A percentile compares a stretch with the other conserved stretches of the same genome.
Evolutionary conservation across 53 echinoderm and acorn worm species (phyloP).

Genomic region (Antedon mediterranea): DNA sequence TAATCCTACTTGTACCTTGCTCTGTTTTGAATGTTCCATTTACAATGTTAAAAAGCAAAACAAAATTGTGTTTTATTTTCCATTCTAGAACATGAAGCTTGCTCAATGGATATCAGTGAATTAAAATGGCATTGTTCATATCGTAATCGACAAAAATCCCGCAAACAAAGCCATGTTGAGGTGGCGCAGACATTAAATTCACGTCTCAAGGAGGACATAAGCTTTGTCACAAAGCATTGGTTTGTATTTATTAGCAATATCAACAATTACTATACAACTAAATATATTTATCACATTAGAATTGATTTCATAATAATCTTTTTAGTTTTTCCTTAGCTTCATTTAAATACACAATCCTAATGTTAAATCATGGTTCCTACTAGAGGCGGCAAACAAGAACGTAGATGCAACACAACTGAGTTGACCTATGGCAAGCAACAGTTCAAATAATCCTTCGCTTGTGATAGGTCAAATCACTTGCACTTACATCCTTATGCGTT

Average conservation of each 20-base stretch:
- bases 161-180: constrained; percentile 58
- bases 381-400: too few relatives aligned
- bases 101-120: constrained; percentile 87
- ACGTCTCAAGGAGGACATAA: constrained; percentile 81
- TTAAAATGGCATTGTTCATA: constrained; percentile 94
- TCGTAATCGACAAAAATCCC: constrained; percentile 43
- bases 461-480: too few relatives aligned
- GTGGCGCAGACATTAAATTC: constrained; percentile 70
- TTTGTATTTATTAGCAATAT: constrained; percentile 35
- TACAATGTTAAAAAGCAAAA: too few relatives aligned
- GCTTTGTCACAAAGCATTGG: constrained; percentile 94
- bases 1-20: too few relatives aligned
- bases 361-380: too few relatives aligned
- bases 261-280: neutral
- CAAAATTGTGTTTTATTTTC: neutral
- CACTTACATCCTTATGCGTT: too few relatives aligned
- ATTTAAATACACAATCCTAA: neutral
- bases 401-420: too few relatives aligned
- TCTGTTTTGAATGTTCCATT: too few relatives aligned
- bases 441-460: too few relatives aligned
- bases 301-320: too few relatives aligned
- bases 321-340: too few relatives aligned
- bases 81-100: constrained; percentile 78
- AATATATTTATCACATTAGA: neutral
- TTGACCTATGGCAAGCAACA: too few relatives aligned